Base-by-base conservation (phyloP, 2,888 invertebrate genomes). In the Ennomos fuscantarius region DNA sequence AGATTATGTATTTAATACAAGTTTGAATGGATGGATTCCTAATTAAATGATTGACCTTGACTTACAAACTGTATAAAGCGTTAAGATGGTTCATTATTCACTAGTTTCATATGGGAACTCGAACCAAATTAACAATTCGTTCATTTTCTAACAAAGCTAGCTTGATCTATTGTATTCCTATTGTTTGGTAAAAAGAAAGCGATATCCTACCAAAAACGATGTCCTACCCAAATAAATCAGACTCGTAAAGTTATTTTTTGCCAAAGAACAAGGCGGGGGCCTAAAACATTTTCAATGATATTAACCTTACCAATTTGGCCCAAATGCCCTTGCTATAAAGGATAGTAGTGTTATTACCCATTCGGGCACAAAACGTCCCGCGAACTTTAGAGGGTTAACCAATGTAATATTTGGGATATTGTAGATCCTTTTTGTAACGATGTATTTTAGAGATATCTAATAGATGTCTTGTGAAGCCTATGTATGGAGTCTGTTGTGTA, bases 301-400 rank as follows among this genome's bases (percentile, higher is more conserved):
- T 59, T 56, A 56, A 56, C 55, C 58, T 37, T 46, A 12, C 56
- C 57, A 65, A 65, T 65, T 61, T 59, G 46, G 48, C 44, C 48
- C 48, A 63, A 65, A 56, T 52, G 51, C 58, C 54, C 32, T 49
- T 58, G 33, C 50, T 50, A 48, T 56, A 65, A 65, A 52, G 54
- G 60, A 60, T 51, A 57, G 57, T 53, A 41, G 34, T 44, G 46
- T 65, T 55, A 63, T 43, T 52, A 59, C 13, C 49, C 56, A 52
- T 61, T 65, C 45, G 31, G 45, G 63, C 41, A 52, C 56, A 49
- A 49, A 65, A 63, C 53, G 41, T 35, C 61, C 59, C 47, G 61
- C 50, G 65, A 59, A 55, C 62, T 52, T 50, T 49, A 37, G 49
- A 50, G 53, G 65, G 65, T 62, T 58, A 62, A 40, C 46, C 58